Conservation (phyloP, 2,888 invertebrate genomes). For the Temnothorax ravouxi region DNA sequence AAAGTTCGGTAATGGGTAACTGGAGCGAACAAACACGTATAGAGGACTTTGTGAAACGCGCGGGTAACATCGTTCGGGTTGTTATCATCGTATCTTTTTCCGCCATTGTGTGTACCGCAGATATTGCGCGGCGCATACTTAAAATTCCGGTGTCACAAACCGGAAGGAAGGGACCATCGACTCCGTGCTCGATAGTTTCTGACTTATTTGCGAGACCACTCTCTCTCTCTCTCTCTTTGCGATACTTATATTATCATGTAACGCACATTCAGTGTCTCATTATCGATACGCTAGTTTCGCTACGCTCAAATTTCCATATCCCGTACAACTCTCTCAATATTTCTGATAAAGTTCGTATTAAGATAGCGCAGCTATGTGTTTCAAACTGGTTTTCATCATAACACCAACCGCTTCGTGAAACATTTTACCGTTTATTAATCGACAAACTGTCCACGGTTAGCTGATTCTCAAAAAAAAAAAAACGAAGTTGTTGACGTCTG, state of each 20-base stretch:
- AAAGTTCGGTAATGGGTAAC: conserved; percentile 77
- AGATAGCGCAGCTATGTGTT: conserved; percentile 2
- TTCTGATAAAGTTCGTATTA: neutral
- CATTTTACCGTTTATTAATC: conserved; percentile 2
- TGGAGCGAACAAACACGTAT: conserved; percentile 71
- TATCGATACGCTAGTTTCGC: conserved; percentile 11
- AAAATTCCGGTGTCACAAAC: conserved; percentile 52
- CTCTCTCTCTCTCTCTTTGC: too few species aligned
- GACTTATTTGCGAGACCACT: conserved; percentile 48
- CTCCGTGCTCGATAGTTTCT: conserved; percentile 54
- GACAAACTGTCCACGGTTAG: neutral
- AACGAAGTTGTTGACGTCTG: neutral
- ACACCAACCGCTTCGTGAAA: neutral
- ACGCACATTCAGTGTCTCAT: conserved; percentile 9
- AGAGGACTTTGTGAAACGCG: conserved; percentile 51
- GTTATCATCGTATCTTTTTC: conserved; percentile 69
- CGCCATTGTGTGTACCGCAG: conserved; percentile 55
- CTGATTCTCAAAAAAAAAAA: conserved; percentile 13
- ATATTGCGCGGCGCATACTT: conserved; percentile 55
- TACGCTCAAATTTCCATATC: conserved; percentile 6
- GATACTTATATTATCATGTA: conserved; percentile 22
- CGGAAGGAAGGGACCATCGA: conserved; percentile 61
- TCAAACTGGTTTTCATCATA: conserved; percentile 8
- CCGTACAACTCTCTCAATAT: conserved; percentile 13
- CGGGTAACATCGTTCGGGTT: conserved; percentile 51